Percentiles rank a stretch among this genome's conserved stretches.
These are phyloP conservation scores for Galeopterus variegatus DNA, from an alignment of 2,113 vertebrate genomes.

Conservation along the genomic window DNA sequence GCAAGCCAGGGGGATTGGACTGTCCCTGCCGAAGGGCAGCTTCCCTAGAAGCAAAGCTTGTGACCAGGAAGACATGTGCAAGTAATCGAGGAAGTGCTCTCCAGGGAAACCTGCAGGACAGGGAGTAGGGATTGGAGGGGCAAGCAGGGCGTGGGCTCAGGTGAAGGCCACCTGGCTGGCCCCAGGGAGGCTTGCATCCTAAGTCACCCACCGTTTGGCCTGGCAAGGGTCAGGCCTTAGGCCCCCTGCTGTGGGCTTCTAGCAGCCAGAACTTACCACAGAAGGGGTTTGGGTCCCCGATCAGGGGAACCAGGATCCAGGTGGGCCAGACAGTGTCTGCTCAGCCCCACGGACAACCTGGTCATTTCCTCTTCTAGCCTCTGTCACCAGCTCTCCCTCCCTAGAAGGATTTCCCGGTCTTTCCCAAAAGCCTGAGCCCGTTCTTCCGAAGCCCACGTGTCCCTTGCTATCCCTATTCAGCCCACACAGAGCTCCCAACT, in stretches of 20 bases:
- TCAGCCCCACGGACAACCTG: rapidly evolving
- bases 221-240: not conserved
- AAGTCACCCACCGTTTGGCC: no score
- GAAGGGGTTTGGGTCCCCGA: no score
- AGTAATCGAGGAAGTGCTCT: not conserved
- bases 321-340: rapidly evolving
- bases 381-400: no score
- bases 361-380: no score
- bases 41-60: not conserved
- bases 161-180: not conserved
- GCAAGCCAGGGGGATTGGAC: no score
- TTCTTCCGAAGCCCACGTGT: not conserved
- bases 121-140: no score
- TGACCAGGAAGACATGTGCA: rapidly evolving
- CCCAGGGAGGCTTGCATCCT: no score
- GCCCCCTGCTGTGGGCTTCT: no score
- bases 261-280: not conserved
- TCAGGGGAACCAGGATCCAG: not conserved
- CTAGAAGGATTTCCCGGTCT: not conserved
- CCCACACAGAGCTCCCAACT: rapidly evolving
- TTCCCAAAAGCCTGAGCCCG: not conserved
- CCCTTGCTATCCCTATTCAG: rapidly evolving
- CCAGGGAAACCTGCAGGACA: not conserved
- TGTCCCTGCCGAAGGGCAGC: not conserved
- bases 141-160: not conserved